Base-by-base conservation (phyloP, 2,797 vertebrate genomes). In the Eulemur mongoz region DNA sequence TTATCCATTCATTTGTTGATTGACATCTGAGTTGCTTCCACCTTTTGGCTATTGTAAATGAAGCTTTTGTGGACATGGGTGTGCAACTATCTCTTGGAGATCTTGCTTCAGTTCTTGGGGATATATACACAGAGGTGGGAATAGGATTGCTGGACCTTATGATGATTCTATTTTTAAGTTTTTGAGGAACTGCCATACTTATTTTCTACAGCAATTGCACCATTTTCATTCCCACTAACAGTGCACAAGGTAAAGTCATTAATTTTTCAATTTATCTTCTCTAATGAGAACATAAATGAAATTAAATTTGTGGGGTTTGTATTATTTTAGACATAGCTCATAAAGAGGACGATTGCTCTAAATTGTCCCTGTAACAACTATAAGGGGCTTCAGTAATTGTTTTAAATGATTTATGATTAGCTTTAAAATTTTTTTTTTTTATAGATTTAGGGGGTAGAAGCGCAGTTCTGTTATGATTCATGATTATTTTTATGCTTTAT, bases 241-340 rank as follows among this genome's bases (percentile, higher is more conserved):
- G 22, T 67, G 35, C 52, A 23, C 23, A 78, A 89, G 12, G 15
- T 86, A 22, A 32, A 52, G 25, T n/a, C 38, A 72, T 14, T 91
- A 20, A 65, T 38, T 82, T 89, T 86, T 72, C 45, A 57, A 22
- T 40, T 59, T 72, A 75, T 38, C 20, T 84, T 93, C 27, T 54
- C 43, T 50, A 40, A 79, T 67, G 32, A 52, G 50, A 91, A 83
- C 12, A 65, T 30, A 20, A 69, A 69, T n/a, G 52, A 78, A 78
- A 52, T 88, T n/a, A 86, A 65, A 93, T 82, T 88, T 82, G 81
- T 97, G 35, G 35, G 7, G 30, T 88, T 91, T 45, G 12, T 59
- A 30, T 96, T 30, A 93, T 76, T 85, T 86, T 83, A 93, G 59
- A 45, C 2, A 30, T 35, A 84, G 11, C 5, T n/a, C 52, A 69